Percentiles rank a stretch among this genome's conserved stretches.
These are phyloP conservation scores for Andinoacara biseriatus DNA, from an alignment of 2,113 vertebrate species.

Conservation along the genomic window DNA sequence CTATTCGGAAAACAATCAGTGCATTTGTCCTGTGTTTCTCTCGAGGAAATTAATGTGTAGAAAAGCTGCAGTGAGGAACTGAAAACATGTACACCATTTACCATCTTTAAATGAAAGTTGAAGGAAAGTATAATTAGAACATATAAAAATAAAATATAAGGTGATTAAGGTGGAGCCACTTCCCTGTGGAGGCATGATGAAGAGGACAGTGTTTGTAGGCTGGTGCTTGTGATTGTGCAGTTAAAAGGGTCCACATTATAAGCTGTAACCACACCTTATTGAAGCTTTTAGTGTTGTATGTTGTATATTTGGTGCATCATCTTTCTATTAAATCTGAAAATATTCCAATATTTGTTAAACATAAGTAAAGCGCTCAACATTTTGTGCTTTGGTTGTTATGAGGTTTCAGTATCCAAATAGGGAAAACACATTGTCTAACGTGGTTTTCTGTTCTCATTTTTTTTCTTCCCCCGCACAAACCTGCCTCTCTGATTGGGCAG, in stretches of 20 bases:
- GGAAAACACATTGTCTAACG: not conserved
- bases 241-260: not conserved
- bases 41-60: not conserved
- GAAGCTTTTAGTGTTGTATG: not conserved
- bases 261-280: not conserved
- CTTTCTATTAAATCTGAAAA: not conserved
- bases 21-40: not conserved
- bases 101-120: not conserved
- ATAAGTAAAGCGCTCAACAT: not conserved
- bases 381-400: not conserved
- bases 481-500: slow-evolving; percentile 68
- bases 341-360: not conserved
- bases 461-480: not conserved
- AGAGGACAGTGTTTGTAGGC: not conserved
- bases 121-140: no score
- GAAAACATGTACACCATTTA: not conserved
- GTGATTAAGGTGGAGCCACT: not conserved
- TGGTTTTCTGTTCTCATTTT: not conserved
- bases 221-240: not conserved
- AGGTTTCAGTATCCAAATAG: not conserved
- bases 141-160: not conserved
- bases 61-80: not conserved
- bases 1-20: not conserved
- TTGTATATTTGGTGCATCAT: not conserved
- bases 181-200: not conserved